Evolutionary conservation across 1,140 invertebrate species (phyloP).

Genomic region (Procambarus clarkii): DNA sequence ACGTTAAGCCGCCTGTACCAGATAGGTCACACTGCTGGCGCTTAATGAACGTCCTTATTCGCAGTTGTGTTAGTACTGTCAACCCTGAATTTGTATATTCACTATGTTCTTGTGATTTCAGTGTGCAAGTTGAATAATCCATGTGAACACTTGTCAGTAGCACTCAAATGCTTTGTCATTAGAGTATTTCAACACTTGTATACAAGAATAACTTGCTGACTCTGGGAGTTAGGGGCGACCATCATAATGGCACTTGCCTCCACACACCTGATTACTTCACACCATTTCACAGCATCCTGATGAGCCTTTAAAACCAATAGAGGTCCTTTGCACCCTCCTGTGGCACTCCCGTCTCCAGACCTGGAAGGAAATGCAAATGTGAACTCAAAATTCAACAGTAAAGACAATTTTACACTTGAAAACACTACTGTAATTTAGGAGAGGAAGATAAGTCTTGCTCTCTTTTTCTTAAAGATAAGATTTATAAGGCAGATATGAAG

Average conservation of each 20-base stretch:
- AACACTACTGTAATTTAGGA: too few species aligned
- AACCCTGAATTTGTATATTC: too few species aligned
- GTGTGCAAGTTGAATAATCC: background rate
- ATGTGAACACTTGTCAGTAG: background rate
- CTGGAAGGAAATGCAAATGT: background rate
- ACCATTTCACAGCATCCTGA: background rate
- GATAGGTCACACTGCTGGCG: background rate
- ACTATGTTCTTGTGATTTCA: too few species aligned
- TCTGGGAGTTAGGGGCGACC: too few species aligned
- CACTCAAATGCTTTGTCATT: background rate
- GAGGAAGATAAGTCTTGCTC: too few species aligned
- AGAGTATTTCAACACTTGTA: background rate
- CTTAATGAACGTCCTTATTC: background rate
- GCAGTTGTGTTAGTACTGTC: background rate
- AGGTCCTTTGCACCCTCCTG: slow-evolving; percentile 56
- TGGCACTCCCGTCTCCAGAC: slow-evolving; percentile 47
- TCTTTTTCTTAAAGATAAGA: too few species aligned
- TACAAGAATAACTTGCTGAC: background rate
- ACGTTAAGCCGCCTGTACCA: background rate
- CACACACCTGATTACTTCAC: background rate
- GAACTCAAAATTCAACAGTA: background rate
- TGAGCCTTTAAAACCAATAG: slow-evolving; percentile 40
- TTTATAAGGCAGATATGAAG: too few species aligned
- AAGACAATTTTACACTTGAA: too few species aligned
- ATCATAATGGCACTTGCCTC: too few species aligned